These are phyloP conservation scores for Zosterops lateralis DNA, from an alignment of 2,113 vertebrate species.

Conservation along the genomic window DNA sequence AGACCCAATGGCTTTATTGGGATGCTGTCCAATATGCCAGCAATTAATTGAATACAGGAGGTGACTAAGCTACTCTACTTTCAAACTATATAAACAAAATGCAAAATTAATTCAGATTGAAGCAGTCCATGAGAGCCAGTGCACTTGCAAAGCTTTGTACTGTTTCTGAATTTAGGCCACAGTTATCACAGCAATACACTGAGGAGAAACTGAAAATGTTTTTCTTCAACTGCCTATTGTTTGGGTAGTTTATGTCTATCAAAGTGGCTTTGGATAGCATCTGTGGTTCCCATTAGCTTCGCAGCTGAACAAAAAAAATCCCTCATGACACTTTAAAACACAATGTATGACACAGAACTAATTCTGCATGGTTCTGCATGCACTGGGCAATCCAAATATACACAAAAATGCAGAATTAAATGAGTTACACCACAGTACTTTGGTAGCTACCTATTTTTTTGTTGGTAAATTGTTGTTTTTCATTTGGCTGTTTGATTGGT, in stretches of 20 bases:
- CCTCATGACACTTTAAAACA: not conserved
- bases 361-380: not conserved
- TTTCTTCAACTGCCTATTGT: not conserved
- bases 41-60: conserved; percentile 21
- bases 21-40: conserved; percentile 25
- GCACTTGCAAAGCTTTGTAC: not conserved
- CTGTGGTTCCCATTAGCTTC: conserved; percentile 3
- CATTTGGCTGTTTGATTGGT: not conserved
- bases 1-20: conserved; percentile 17
- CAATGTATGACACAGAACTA: not conserved
- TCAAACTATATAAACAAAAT: not conserved
- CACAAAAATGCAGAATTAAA: not conserved
- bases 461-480: not conserved
- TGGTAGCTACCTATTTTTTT: not conserved
- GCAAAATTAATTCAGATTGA: not conserved
- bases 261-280: not conserved
- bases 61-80: not conserved
- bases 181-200: not conserved
- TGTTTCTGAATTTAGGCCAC: not conserved
- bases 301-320: not conserved
- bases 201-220: not conserved
- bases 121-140: not conserved
- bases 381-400: not conserved
- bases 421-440: not conserved
- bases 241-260: not conserved